Percentiles rank a stretch among this genome's conserved stretches.
phyloP scores from a whole-genome alignment of 2,113 vertebrate genomes.

The Neolamprologus sp. region DNA sequence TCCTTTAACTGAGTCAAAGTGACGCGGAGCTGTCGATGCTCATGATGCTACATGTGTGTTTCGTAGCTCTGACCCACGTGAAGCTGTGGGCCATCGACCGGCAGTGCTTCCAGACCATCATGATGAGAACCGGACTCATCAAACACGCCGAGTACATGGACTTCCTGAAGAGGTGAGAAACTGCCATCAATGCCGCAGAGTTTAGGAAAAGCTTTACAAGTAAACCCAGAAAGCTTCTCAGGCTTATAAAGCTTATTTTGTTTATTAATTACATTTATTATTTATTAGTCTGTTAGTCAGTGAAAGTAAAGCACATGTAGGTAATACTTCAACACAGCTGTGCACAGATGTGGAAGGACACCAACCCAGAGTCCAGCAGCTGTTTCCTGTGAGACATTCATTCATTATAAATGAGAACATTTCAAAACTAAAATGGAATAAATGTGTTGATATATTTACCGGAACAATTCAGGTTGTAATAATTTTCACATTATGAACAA shows the following conservation, averaged over 20 bases:
- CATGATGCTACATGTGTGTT: neutral
- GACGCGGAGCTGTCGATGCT: neutral
- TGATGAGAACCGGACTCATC: conserved; percentile 98
- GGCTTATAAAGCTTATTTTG: neutral
- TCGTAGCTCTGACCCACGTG: conserved; percentile 86
- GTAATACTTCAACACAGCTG: neutral
- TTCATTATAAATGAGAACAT: neutral
- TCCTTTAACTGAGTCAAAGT: neutral
- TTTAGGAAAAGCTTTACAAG: neutral
- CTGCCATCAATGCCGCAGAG: neutral
- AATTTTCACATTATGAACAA: neutral
- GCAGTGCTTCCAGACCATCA: conserved; percentile 97
- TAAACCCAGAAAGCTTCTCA: neutral
- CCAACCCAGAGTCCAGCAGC: neutral
- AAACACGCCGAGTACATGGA: conserved; percentile 98
- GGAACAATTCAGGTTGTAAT: neutral
- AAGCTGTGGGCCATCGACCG: conserved; percentile 97
- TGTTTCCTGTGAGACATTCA: neutral
- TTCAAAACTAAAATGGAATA: neutral
- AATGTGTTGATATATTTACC: neutral
- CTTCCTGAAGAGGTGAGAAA: conserved; percentile 89
- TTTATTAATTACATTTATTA: neutral
- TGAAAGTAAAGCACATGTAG: neutral
- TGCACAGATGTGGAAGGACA: neutral
- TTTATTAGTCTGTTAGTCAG: neutral